Evolutionary conservation across 2,888 invertebrate species (phyloP), one percentile per base, ranked within the genome.

Genomic region (Drosophila vallismaia): DNA sequence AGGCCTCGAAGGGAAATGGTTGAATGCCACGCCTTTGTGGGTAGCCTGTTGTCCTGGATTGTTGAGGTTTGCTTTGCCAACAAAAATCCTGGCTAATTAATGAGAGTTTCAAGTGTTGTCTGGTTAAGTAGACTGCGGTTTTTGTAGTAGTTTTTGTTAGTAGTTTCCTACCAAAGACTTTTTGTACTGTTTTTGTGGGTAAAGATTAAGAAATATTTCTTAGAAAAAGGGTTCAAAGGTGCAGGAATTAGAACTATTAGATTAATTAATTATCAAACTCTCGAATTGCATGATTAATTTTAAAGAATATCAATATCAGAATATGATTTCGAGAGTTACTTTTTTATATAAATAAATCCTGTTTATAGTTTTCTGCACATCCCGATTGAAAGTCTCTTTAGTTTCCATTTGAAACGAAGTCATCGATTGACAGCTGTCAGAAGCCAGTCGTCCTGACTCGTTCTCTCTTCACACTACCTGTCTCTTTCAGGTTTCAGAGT

Each of bases 61-160:
- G 67, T 53, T 53, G 63, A 26, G 67, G 53, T 44, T 64, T 48
- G 10, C 57, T 46, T 31, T 58, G 50, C 57, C 57, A 69, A 50
- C 45, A 33, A 45, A 12, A 68, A 69, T 50, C n/a, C 19, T 14
- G 36, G 45, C 69, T 70, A 70, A 70, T 70, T 71, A 70, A 70
- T 70, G 52, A 40, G 63, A 62, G 50, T 71, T 71, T 69, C 28
- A 54, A 38, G 31, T 33, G 45, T 31, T 19, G 40, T 24, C 46
- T 46, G 28, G 31, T 38, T 38, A 64, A 69, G 71, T 53, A 45
- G 44, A 52, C 45, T 46, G 72, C 28, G 24, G 26, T 45, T 63
- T 56, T 44, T 38, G 8, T 7, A 33, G 28, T 29, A 26, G n/a
- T n/a, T 51, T 38, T 19, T 19, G n/a, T 38, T 29, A 45, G 38